Evolutionary conservation across 1,140 invertebrate species (phyloP), one percentile per base, ranked within the genome.

Genomic region (Calosoma granatense): DNA sequence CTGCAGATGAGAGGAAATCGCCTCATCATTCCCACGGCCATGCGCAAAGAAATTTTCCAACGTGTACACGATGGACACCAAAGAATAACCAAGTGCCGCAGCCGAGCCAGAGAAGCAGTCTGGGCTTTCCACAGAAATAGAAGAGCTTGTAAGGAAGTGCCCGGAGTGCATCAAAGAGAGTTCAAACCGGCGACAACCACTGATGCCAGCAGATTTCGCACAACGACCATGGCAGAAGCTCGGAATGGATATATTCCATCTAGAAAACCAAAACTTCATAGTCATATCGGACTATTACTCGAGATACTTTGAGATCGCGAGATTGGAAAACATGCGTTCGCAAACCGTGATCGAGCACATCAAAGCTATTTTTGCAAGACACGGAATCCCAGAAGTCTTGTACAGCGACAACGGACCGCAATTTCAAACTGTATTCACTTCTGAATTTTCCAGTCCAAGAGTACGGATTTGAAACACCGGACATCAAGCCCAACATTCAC

Each of bases 221-320:
- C 15, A 17, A 19, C 2, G 30, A 36, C 53, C 59, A 20, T 57
- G 56, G 59, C 12, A n/a, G 20, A 19, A 9, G 9, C 39, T 57
- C 3, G 43, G 58, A 1, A 30, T 19, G 6, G 58, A 59, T 52
- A 20, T 59, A 3, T 12, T 36, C 17, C 11, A 56, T 14, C 36
- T 43, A 1, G 43, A 56, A 6, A 15, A 6, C 11, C 20, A 56
- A 0, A 52, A 30, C 4, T 59, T 39, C 20, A 2, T 59, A 19
- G 19, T 59, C 12, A 20, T 52, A 4, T 23, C 26, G 22, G 58
- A 56, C 23, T 59, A 59, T 51, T 59, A 59, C 30, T 59, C 53
- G 2, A 55, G 51, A 41, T 58, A 59, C 36, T 11, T 30, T 19
- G 53, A 56, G 14, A 39, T 58, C 3, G 17, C n/a, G 6, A 57